phyloP scores from a whole-genome alignment of 2,797 vertebrate genomes.

The Triplophysa bombifrons region DNA sequence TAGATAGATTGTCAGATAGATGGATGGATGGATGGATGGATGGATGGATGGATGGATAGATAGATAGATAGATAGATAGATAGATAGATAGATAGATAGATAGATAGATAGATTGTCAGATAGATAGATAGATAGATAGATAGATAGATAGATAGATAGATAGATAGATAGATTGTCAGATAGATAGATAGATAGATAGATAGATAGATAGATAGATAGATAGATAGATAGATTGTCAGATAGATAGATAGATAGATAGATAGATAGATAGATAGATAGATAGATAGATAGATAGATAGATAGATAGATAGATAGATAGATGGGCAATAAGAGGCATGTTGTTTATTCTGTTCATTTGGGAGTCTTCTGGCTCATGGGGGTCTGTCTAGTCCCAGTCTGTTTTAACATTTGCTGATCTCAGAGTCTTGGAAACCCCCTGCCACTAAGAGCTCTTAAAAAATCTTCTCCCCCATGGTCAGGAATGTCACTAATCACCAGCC shows the following conservation, averaged over 20 bases:
- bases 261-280: too few relatives aligned
- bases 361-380: slow-evolving; percentile 40
- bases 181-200: too few relatives aligned
- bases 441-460: slow-evolving; percentile 47
- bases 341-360: slow-evolving; percentile 61
- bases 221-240: too few relatives aligned
- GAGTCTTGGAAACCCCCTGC: slow-evolving; percentile 56
- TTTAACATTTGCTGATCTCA: slow-evolving; percentile 68
- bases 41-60: background rate
- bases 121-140: background rate
- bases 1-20: background rate
- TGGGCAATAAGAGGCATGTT: slow-evolving; percentile 15
- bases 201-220: too few relatives aligned
- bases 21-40: background rate
- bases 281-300: too few relatives aligned
- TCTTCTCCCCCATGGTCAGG: slow-evolving; percentile 63
- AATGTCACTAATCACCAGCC: slow-evolving; percentile 66
- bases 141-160: too few relatives aligned
- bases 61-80: background rate
- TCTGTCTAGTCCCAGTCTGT: slow-evolving; percentile 55
- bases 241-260: background rate
- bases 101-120: slow-evolving; percentile 4
- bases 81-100: background rate
- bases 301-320: too few relatives aligned
- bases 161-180: too few relatives aligned